Conservation (phyloP, 2,113 vertebrate genomes). For the Panthera tigris region DNA sequence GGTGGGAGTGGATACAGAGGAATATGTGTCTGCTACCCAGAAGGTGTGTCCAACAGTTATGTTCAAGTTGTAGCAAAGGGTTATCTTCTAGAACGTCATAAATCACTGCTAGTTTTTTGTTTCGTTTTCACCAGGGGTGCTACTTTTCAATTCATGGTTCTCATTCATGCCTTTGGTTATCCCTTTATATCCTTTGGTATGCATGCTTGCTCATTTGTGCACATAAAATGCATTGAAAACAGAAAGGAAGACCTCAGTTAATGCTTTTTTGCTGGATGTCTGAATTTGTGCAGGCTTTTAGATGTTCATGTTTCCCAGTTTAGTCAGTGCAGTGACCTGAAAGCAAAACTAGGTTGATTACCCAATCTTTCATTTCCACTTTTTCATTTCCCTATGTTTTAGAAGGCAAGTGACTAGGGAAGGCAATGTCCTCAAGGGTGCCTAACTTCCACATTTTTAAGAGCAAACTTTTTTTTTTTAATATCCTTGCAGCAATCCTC, state of each 20-base stretch:
- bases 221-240: background rate
- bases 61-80: background rate
- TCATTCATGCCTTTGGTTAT: background rate
- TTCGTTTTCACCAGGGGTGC: background rate
- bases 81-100: background rate
- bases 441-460: conserved; percentile 74
- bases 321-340: conserved; percentile 79
- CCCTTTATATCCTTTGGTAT: background rate
- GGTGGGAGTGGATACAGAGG: background rate
- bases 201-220: background rate
- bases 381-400: conserved; percentile 88
- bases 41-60: background rate
- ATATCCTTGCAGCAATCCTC: background rate
- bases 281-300: conserved; percentile 75
- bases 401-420: conserved; percentile 79
- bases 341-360: conserved; percentile 84
- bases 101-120: background rate
- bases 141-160: background rate
- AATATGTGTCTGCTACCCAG: background rate
- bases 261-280: conserved; percentile 74
- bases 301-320: conserved; percentile 82
- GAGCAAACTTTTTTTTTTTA: background rate
- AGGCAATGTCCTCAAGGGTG: conserved; percentile 66
- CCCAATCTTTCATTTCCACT: conserved; percentile 88
- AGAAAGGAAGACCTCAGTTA: conserved; percentile 27